These are phyloP conservation scores for Gandaritis pyraliata DNA, from an alignment of 2,888 invertebrate species.

Conservation along the genomic window DNA sequence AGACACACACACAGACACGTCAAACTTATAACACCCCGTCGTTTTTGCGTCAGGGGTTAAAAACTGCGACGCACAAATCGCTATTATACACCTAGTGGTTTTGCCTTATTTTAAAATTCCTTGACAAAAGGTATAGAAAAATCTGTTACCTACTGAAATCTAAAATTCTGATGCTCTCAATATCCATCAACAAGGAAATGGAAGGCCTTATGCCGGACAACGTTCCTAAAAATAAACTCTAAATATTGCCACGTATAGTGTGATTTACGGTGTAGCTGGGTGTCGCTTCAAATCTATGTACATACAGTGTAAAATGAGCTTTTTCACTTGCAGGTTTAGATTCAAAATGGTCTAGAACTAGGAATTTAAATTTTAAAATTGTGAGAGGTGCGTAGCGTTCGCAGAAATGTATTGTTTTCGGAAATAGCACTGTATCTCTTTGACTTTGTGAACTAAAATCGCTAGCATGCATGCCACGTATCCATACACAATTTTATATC, in stretches of 20 bases:
- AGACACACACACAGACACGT: too few species aligned
- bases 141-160: not conserved
- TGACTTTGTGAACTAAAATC: not conserved
- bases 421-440: not conserved
- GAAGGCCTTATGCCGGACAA: slow-evolving; percentile 30
- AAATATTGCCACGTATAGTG: slow-evolving; percentile 46
- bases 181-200: slow-evolving; percentile 33
- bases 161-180: slow-evolving; percentile 9
- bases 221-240: slow-evolving; percentile 44
- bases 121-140: too few species aligned
- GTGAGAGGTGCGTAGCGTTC: not conserved
- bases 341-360: not conserved
- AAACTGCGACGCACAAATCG: too few species aligned
- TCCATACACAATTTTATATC: not conserved
- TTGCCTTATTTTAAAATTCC: too few species aligned
- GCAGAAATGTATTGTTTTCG: not conserved
- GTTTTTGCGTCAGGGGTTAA: too few species aligned
- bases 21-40: too few species aligned
- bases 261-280: slow-evolving; percentile 40
- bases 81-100: too few species aligned
- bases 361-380: not conserved
- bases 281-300: not conserved
- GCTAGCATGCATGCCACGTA: not conserved
- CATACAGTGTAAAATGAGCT: slow-evolving; percentile 1
- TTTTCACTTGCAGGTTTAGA: not conserved